Conservation (phyloP, 2,113 vertebrate species). For the Salvelinus alpinus region DNA sequence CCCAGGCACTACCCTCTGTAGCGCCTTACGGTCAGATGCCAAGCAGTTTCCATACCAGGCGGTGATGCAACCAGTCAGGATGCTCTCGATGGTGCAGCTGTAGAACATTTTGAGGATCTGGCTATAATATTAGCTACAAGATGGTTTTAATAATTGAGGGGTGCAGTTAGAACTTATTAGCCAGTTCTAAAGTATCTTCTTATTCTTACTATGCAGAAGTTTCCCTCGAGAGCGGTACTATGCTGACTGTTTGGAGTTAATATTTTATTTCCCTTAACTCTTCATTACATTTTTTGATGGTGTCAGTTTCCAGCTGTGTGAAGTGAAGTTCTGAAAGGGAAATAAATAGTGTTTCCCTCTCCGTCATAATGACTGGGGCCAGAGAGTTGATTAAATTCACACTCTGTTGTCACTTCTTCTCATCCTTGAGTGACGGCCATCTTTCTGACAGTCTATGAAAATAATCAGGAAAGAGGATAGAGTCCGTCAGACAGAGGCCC, state of each 20-base stretch:
- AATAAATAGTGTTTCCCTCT: constrained; percentile 37
- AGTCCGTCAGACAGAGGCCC: constrained; percentile 25
- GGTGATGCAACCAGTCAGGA: no score
- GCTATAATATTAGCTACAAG: no score
- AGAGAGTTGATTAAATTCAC: constrained; percentile 39
- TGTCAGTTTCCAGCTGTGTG: constrained; percentile 15
- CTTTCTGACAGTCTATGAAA: constrained; percentile 41
- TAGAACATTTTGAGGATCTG: no score
- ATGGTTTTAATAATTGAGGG: no score
- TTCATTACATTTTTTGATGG: neutral
- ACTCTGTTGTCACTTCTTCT: constrained; percentile 49
- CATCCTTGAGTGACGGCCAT: constrained; percentile 22
- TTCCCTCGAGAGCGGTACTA: neutral
- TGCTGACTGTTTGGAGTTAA: constrained; percentile 9
- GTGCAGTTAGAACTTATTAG: no score
- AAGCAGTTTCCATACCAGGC: no score
- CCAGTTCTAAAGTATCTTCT: neutral
- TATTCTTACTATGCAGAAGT: neutral
- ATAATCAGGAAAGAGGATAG: constrained; percentile 42
- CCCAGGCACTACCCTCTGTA: no score
- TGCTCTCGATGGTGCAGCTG: no score
- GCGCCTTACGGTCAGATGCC: no score
- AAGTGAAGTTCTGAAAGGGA: constrained; percentile 32
- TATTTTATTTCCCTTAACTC: constrained; percentile 36
- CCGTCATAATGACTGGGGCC: constrained; percentile 46